Base-by-base conservation (phyloP, 2,888 invertebrate genomes). In the Temnothorax ravouxi region DNA sequence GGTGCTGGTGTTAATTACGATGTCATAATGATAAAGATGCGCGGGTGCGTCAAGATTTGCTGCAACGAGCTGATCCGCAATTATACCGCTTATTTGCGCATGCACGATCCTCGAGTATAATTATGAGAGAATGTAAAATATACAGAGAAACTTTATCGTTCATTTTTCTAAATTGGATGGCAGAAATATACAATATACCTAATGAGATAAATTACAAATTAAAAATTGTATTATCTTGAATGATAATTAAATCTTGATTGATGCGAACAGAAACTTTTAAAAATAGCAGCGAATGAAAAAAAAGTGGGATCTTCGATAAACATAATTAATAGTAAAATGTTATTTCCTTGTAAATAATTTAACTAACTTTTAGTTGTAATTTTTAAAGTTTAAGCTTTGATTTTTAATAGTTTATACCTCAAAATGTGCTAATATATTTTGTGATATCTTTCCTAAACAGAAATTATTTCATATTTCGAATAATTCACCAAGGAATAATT, bases 41-140 rank as follows among this genome's bases (percentile, higher is more conserved):
- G 41, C 15, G 34, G 18, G 41, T 21, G 47, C 67, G 69, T 67
- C 76, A 67, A 77, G 76, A 77, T 77, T 54, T 54, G 77, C 52
- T 13, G n/a, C 25, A 25, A n/a, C 47, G 66, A 34, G 25, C 69
- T 21, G 52, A 77, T 77, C 34, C 54, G n/a, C n/a, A 67, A 77
- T 77, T 77, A 77, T 67, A n/a, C 13, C 18, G 13, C 41, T 67
- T 77, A 29, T 41, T 67, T 54, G 74, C 44, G 38, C 66, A 11
- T 21, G 21, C n/a, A 44, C 64, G 13, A 52, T 77, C 9, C 25
- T 52, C 41, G 29, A 44, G n/a, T 29, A n/a, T 54, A 67, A 67
- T 77, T 77, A 67, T 9, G 50, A 75, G 21, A 29, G 61, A 18
- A 25, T 25, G 18, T n/a, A 54, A 5, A 71, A 9, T 41, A 25